A percentile compares a stretch with the other conserved stretches of the same genome.
Evolutionary conservation across 2,888 invertebrate genomes (phyloP).

Genomic region (Phoenoteleia sp.): DNA sequence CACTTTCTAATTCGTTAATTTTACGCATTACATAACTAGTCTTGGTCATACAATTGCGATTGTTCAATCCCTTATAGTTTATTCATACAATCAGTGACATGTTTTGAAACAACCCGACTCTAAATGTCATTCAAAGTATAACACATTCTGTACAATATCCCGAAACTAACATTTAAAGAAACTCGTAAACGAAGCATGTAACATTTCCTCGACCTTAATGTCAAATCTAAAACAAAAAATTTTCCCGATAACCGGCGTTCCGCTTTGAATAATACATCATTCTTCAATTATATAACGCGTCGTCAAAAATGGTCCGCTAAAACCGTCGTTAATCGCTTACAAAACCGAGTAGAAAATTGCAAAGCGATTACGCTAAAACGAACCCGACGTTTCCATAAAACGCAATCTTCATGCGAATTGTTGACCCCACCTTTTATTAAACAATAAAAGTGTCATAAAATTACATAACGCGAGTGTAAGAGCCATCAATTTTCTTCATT

Average conservation of each 20-base stretch:
- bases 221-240: conserved; percentile 6
- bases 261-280: background rate
- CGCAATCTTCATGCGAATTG: no score
- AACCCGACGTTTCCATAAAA: no score
- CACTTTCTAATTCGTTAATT: conserved; percentile 62
- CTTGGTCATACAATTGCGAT: conserved; percentile 8
- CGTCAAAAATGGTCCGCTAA: no score
- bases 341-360: no score
- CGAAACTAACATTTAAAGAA: no score
- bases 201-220: no score
- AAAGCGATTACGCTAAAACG: no score
- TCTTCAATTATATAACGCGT: background rate
- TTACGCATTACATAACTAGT: conserved; percentile 37
- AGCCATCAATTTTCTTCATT: background rate
- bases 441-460: conserved; percentile 27
- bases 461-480: conserved; percentile 9
- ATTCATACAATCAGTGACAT: background rate
- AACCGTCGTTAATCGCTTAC: no score
- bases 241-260: no score
- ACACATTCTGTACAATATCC: background rate
- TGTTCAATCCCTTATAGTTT: conserved; percentile 27
- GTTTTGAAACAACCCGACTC: background rate
- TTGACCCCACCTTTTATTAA: background rate
- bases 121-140: conserved; percentile 22
- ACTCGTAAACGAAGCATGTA: no score